A percentile compares a stretch with the other conserved stretches of the same genome.
Evolutionary conservation across 2,797 vertebrate genomes (phyloP).

Genomic region (Erethizon dorsatum): DNA sequence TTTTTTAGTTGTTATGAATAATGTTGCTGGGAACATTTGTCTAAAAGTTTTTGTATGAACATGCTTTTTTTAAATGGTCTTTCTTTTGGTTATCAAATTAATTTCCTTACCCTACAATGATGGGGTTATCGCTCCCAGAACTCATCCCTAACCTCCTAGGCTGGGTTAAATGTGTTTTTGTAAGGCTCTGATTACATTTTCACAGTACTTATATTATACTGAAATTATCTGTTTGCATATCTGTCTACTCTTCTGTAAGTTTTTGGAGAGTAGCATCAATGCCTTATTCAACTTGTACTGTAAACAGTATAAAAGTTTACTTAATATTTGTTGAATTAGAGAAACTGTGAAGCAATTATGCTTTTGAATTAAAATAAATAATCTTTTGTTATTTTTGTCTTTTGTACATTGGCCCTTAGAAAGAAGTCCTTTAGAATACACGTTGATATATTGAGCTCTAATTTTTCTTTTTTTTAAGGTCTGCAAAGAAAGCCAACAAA

Average conservation of each 20-base stretch:
- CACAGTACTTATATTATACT: constrained; percentile 17
- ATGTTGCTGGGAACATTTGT: constrained; percentile 27
- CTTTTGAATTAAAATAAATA: constrained; percentile 61
- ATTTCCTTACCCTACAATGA: constrained; percentile 17
- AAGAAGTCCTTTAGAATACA: constrained; percentile 27
- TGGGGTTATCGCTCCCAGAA: background rate
- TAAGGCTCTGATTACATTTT: background rate
- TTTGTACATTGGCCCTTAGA: background rate
- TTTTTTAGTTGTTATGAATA: background rate
- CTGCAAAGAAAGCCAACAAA: constrained; percentile 80
- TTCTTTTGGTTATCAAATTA: constrained; percentile 23
- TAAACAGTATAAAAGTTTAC: constrained; percentile 17
- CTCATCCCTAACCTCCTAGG: background rate
- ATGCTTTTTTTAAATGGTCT: background rate
- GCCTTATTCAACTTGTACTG: constrained; percentile 11
- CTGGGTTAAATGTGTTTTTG: constrained; percentile 15
- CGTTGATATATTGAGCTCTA: constrained; percentile 49
- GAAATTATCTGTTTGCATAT: constrained; percentile 24
- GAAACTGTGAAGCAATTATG: constrained; percentile 13
- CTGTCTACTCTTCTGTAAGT: constrained; percentile 14
- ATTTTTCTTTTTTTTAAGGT: constrained; percentile 84
- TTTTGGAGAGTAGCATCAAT: background rate
- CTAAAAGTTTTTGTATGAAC: background rate
- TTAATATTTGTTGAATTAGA: constrained; percentile 60
- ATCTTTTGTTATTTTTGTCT: background rate